Base-by-base conservation (phyloP, 2,113 vertebrate species). In the Tringa solitaria region DNA sequence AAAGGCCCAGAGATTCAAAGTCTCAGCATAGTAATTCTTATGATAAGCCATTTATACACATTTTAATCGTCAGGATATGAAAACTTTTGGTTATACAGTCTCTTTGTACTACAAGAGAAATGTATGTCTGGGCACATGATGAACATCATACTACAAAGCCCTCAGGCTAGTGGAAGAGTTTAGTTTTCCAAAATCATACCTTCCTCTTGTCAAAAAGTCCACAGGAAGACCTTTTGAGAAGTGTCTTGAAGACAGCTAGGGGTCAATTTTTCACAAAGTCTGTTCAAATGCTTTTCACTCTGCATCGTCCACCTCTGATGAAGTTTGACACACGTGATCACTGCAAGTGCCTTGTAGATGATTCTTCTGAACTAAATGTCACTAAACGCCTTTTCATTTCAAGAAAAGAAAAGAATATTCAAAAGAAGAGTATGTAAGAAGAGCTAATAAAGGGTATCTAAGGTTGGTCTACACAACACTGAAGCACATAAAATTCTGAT, bases 381-480 rank as follows among this genome's bases (percentile, higher is more conserved):
- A 68, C 13, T 18, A 41, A 88, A 65, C 17, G 4, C 1, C 11
- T 33, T 75, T 67, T 46, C 8, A 10, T 84, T 76, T 73, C 37
- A 80, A 80, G 41, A 61, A 75, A 17, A 43, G 3, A 9, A 57
- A 88, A 75, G 61, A 19, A 59, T 11, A 48, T 33, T 72, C 20
- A 46, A n/a, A 93, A 56, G 7, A 2, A 54, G 7, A 6, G 23
- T 54, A 56, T 4, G 2, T 39, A 20, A n/a, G 43, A 84, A 46
- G 22, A 45, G 12, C 14, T 91, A 22, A 8, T 54, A 61, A 61
- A 35, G 10, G 0, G 3, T 56, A 41, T n/a, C 23, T 57, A 18
- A 28, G 4, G 7, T 27, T 1, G 4, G 13, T 50, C 30, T 72
- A 9, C 2, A 1, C 23, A 51, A 51, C 10, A 8, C 6, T 39